Conservation (phyloP, 37 sponge, comb jelly and placozoan genomes). For the Spongia lamella region DNA sequence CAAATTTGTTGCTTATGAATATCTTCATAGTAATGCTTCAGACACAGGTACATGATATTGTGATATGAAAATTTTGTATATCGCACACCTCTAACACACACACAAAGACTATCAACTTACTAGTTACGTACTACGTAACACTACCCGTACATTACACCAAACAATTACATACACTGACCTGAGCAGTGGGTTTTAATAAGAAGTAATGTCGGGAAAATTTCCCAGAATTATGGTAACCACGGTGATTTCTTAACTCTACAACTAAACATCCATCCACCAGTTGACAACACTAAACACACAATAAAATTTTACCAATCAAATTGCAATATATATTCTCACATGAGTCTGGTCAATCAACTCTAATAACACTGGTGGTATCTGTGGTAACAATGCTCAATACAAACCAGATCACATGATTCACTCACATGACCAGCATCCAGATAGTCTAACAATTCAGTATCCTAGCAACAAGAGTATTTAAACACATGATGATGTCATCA, state of each 20-base stretch:
- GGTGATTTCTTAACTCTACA: conserved; percentile 31
- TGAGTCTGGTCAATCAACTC: conserved; percentile 13
- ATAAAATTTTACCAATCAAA: not conserved
- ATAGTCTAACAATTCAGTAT: conserved; percentile 36
- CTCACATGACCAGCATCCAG: conserved; percentile 34
- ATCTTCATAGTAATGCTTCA: not conserved
- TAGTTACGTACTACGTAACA: not conserved
- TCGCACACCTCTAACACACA: not conserved
- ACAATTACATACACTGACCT: conserved; percentile 16
- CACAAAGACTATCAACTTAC: not conserved
- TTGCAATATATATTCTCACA: not conserved
- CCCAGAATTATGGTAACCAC: conserved; percentile 9
- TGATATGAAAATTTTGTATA: not conserved
- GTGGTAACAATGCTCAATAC: not conserved
- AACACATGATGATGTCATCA: too few relatives aligned
- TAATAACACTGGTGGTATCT: conserved; percentile 43
- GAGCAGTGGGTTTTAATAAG: conserved; percentile 11
- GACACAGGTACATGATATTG: not conserved
- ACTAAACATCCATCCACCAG: conserved; percentile 17
- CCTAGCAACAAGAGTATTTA: too few relatives aligned
- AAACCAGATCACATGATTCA: not conserved
- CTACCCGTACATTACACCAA: not conserved
- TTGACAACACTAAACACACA: conserved; percentile 6
- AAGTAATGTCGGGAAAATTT: conserved; percentile 9
- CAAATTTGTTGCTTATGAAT: not conserved